Conservation (phyloP, 2,888 invertebrate genomes). For the Deilephila elpenor region DNA sequence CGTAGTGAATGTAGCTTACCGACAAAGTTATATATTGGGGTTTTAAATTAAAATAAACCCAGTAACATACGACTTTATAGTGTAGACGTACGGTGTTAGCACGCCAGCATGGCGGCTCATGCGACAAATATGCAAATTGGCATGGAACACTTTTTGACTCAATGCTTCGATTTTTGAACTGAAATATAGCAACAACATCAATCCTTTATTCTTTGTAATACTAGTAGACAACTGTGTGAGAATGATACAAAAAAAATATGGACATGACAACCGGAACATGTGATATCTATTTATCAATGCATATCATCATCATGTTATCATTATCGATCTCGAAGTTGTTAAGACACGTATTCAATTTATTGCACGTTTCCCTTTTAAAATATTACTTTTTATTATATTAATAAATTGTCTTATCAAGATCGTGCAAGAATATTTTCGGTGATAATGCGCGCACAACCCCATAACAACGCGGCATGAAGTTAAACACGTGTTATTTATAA, state of each 20-base stretch:
- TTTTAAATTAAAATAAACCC: background rate
- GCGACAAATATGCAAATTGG: too few species aligned
- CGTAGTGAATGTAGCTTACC: background rate
- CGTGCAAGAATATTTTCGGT: background rate
- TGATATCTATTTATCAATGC: background rate
- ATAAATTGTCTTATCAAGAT: constrained; percentile 13
- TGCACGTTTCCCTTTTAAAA: background rate
- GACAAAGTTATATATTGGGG: background rate
- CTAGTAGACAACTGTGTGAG: too few species aligned
- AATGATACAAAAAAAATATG: background rate
- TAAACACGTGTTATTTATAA: constrained; percentile 46
- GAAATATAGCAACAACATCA: too few species aligned
- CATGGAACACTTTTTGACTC: too few species aligned
- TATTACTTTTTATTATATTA: background rate
- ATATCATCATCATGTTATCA: background rate
- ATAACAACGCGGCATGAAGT: constrained; percentile 41
- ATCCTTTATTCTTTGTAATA: too few species aligned
- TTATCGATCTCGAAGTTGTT: background rate
- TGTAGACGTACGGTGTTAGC: too few species aligned
- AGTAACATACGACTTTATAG: too few species aligned
- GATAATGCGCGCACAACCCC: constrained; percentile 31
- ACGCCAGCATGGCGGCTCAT: too few species aligned
- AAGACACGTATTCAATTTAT: background rate
- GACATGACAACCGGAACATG: background rate
- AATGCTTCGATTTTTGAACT: too few species aligned